These are phyloP conservation scores for Rafetus swinhoei DNA, from an alignment of 2,113 vertebrate genomes.

Conservation along the genomic window DNA sequence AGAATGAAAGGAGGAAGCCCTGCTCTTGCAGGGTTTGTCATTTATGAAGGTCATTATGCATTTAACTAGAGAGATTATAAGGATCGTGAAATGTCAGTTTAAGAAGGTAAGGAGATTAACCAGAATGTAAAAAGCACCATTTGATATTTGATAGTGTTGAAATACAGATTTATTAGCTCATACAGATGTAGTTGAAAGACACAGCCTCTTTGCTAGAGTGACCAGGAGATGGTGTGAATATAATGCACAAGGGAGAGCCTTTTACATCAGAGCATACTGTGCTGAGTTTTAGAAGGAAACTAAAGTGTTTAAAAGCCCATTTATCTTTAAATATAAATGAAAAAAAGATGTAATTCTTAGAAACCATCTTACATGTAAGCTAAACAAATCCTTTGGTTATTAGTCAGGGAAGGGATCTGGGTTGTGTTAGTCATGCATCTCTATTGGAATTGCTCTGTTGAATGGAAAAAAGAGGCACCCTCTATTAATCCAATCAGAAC, in stretches of 20 bases:
- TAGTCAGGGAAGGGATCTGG: not conserved
- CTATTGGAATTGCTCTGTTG: not conserved
- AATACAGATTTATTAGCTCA: slow-evolving; percentile 78
- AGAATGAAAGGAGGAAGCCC: not conserved
- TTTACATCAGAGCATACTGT: not conserved
- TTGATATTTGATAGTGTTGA: slow-evolving; percentile 88
- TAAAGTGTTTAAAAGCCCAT: not conserved
- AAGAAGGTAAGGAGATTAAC: slow-evolving; percentile 65
- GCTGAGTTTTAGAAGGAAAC: not conserved
- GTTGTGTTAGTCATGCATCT: not conserved
- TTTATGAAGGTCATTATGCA: slow-evolving; percentile 34
- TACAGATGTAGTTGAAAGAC: slow-evolving; percentile 72
- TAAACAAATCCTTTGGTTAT: not conserved
- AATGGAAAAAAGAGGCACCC: not conserved
- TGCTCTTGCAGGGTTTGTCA: not conserved
- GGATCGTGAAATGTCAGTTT: slow-evolving; percentile 68
- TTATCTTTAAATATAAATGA: not conserved
- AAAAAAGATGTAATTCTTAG: not conserved
- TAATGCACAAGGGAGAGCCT: not conserved
- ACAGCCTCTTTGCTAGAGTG: not conserved
- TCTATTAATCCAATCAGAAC: not conserved
- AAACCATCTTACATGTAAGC: not conserved
- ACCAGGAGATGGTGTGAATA: slow-evolving; percentile 40
- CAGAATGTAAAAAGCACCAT: slow-evolving; percentile 44
- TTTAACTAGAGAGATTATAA: slow-evolving; percentile 53